phyloP scores from a whole-genome alignment of 2,113 vertebrate species.

The Microcebus murinus region DNA sequence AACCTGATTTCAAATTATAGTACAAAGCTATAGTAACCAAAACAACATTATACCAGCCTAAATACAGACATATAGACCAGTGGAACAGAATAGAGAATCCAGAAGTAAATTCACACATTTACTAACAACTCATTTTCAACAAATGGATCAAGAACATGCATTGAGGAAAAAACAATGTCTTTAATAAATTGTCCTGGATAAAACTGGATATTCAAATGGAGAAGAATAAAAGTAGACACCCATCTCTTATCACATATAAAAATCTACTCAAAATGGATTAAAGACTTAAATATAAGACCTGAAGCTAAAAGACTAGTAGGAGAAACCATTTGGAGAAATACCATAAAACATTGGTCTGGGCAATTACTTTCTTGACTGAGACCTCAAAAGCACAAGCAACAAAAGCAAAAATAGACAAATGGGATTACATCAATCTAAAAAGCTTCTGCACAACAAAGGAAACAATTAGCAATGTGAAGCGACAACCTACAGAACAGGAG shows the following conservation, averaged over 20 bases:
- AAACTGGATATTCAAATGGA: neutral
- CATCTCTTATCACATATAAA: neutral
- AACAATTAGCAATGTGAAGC: neutral
- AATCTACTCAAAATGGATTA: neutral
- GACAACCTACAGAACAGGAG: too few species aligned
- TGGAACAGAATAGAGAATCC: neutral
- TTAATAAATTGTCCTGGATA: neutral
- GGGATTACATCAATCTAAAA: neutral
- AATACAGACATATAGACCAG: neutral
- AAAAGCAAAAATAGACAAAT: neutral
- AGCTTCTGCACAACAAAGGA: neutral
- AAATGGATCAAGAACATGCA: neutral
- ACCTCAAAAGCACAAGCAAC: neutral
- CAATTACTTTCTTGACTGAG: neutral
- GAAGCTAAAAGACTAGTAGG: neutral
- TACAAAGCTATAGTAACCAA: neutral
- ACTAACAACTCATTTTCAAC: neutral
- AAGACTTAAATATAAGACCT: neutral
- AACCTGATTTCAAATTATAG: neutral
- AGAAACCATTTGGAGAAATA: neutral
- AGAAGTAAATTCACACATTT: neutral
- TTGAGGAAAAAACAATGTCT: neutral
- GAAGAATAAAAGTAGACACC: neutral
- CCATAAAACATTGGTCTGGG: neutral
- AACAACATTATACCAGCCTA: neutral